Evolutionary conservation across 30 jellyfish, hydroid and myxozoan species (phyloP).

Genomic region (Catostylus mosaicus): DNA sequence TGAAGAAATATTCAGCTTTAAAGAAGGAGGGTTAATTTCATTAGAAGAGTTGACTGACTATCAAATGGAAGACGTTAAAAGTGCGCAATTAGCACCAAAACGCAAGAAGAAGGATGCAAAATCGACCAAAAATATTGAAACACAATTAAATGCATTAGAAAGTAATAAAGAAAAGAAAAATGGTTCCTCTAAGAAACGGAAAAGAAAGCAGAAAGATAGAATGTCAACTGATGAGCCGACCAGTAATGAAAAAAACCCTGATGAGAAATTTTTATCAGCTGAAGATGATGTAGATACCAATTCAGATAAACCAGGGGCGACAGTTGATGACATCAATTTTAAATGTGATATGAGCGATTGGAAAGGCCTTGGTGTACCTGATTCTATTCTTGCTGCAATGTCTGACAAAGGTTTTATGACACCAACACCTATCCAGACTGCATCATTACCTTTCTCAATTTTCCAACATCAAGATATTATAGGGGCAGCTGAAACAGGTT

Average conservation of each 20-base stretch:
- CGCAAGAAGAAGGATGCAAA: background rate
- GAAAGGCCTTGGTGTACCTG: conserved; percentile 91
- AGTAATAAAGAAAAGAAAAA: background rate
- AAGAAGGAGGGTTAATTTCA: conserved; percentile 70
- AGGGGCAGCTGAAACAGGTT: conserved; percentile 99
- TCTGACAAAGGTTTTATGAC: conserved; percentile 69
- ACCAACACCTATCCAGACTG: conserved; percentile 93
- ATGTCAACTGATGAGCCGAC: background rate
- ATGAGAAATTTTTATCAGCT: background rate
- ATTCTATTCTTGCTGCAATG: conserved; percentile 67
- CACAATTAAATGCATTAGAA: background rate
- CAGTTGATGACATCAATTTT: background rate
- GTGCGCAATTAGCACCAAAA: background rate
- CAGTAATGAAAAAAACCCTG: background rate
- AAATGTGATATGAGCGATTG: conserved; percentile 84
- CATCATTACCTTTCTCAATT: conserved; percentile 81
- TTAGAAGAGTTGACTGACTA: conserved; percentile 86
- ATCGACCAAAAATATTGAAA: background rate
- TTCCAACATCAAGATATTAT: conserved; percentile 76
- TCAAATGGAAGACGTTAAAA: conserved; percentile 36
- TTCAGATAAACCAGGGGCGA: background rate
- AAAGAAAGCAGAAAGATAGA: conserved; percentile 8
- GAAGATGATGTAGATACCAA: background rate
- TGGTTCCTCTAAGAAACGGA: background rate
- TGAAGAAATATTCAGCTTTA: conserved; percentile 17